These are phyloP conservation scores for Acyrthosiphon pisum DNA, from an alignment of 1,140 invertebrate genomes.

Conservation along the genomic window DNA sequence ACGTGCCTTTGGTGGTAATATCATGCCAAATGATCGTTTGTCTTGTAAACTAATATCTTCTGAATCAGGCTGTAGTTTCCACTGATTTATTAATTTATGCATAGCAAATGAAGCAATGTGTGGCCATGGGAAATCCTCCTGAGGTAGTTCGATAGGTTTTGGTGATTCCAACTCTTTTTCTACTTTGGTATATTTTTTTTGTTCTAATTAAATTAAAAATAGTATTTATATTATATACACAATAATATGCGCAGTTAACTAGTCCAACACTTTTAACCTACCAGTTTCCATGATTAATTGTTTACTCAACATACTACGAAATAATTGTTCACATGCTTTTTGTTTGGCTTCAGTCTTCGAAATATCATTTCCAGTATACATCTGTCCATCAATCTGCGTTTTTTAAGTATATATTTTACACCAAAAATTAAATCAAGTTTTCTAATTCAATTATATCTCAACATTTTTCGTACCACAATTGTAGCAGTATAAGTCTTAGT, in stretches of 20 bases:
- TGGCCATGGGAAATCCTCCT: conserved; percentile 47
- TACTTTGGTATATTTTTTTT: background rate
- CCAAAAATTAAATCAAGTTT: no score
- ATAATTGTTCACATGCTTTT: conserved; percentile 43
- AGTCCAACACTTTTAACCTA: background rate
- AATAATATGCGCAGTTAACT: background rate
- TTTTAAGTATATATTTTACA: background rate
- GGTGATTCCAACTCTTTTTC: background rate
- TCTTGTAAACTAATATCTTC: background rate
- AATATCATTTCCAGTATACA: background rate
- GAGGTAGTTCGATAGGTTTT: conserved; percentile 15
- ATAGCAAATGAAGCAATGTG: conserved; percentile 48
- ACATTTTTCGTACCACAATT: conserved; percentile 11
- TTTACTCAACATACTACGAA: conserved; percentile 29
- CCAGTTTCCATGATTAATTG: background rate
- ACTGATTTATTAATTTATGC: conserved; percentile 45
- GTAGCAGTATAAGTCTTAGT: background rate
- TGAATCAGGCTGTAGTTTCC: background rate
- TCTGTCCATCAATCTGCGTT: conserved; percentile 31
- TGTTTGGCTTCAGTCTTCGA: conserved; percentile 47
- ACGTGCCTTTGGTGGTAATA: background rate
- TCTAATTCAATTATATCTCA: background rate
- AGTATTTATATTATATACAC: background rate
- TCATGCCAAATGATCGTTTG: background rate
- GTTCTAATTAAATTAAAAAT: background rate